Evolutionary conservation across 2,888 invertebrate species (phyloP).

Genomic region (Caenorhabditis doughertyi): DNA sequence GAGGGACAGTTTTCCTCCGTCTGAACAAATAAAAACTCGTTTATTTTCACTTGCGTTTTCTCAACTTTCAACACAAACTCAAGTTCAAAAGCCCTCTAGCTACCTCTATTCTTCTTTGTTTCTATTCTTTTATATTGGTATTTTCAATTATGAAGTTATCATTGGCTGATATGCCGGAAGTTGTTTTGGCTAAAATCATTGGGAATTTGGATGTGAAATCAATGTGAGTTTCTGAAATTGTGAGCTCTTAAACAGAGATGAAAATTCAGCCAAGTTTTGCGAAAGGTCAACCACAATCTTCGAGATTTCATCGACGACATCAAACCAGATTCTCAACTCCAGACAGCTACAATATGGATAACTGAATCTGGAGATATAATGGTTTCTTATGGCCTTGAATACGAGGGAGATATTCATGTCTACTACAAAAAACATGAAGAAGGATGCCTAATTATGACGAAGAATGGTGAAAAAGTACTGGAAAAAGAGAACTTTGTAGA

Average conservation of each 20-base stretch:
- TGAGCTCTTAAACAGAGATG: neutral
- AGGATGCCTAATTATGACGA: neutral
- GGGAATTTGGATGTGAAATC: neutral
- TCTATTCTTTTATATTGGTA: neutral
- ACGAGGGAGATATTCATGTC: neutral
- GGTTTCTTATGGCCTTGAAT: neutral
- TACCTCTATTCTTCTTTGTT: neutral
- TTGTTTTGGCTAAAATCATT: neutral
- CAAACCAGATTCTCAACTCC: neutral
- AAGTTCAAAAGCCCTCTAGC: neutral
- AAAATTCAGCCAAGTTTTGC: neutral
- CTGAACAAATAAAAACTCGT: neutral
- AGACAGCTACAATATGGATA: neutral
- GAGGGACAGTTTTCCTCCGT: neutral
- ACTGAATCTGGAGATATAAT: neutral
- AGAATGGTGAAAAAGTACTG: neutral
- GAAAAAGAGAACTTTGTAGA: neutral
- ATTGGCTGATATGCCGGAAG: neutral
- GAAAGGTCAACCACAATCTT: neutral
- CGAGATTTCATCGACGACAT: neutral
- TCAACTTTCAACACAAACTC: neutral
- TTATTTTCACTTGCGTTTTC: neutral
- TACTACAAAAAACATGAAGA: neutral
- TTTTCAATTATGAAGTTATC: neutral
- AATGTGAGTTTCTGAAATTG: neutral